A percentile compares a stretch with the other conserved stretches of the same genome.
Conservation (phyloP, 2,113 vertebrate species). For the Spea bombifrons region DNA sequence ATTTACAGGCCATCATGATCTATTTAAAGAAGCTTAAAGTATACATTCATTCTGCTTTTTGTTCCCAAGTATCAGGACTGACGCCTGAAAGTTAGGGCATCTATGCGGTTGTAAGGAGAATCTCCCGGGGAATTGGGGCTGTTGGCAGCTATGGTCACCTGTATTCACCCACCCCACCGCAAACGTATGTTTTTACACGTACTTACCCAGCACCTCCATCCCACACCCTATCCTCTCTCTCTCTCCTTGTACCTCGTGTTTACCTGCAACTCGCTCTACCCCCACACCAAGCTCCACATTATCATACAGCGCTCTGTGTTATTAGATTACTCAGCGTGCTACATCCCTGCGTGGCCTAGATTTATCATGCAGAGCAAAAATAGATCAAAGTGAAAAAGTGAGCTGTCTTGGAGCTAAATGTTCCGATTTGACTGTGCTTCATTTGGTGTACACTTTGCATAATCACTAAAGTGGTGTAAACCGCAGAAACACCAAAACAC, state of each 20-base stretch:
- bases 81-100: no score
- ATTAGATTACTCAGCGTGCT: neutral
- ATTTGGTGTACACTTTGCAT: neutral
- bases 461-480: neutral
- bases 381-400: conserved; percentile 3
- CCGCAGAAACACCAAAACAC: neutral
- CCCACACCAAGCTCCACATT: neutral
- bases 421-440: neutral
- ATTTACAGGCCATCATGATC: no score
- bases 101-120: no score
- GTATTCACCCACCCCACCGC: no score
- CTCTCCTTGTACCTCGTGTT: neutral
- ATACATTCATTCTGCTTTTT: no score
- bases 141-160: no score
- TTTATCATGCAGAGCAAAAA: neutral
- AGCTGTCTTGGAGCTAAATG: neutral
- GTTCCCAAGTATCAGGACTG: no score
- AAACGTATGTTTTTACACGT: no score
- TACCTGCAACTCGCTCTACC: neutral
- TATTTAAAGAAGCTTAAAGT: no score
- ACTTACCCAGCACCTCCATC: no score
- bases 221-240: no score
- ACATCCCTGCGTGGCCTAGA: neutral
- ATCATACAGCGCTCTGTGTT: neutral
- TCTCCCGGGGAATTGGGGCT: no score